Base-by-base conservation (phyloP, 2,888 invertebrate species). In the Watsonalla binaria region DNA sequence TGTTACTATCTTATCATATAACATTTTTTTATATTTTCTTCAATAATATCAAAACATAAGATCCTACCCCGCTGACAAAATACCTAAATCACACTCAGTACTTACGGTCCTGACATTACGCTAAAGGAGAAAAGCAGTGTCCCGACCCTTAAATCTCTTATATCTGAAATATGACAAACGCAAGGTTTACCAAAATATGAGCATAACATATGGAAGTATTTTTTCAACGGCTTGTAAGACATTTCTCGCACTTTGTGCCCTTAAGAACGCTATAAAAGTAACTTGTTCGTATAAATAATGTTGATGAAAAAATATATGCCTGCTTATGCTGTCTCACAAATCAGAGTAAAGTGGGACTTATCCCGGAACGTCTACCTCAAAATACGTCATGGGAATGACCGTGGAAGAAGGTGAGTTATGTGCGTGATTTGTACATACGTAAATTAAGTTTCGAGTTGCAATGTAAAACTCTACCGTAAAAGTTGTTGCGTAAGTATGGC, bases 181-280 rank as follows among this genome's bases (percentile, higher is more conserved):
- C 68, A 68, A 65, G 64, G 58, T 60, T 62, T 55, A 61, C 59
- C 66, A 65, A 72, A 77, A 76, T 73, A 72, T 65, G 70, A 58
- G 63, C 54, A 64, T 76, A 72, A 82, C 76, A 74, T 79, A 80
- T 78, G 76, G 65, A 70, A 65, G 72, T 71, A 76, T 76, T 82
- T 82, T 80, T 79, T 81, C 80, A 82, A 78, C 76, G 70, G 72
- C 68, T 74, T 75, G 75, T 69, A 71, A 76, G 74, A 78, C 70
- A 67, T 71, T 77, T 70, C 67, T 73, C 72, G 72, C 74, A 74
- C 72, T 79, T 73, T 74, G 72, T 79, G 74, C 70, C 68, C 70
- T 76, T 76, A 79, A 81, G 78, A 77, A 75, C 70, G 75, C 74
- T 70, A 80, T 82, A 78, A 82, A 79, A 79, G 74, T 76, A 82